phyloP scores from a whole-genome alignment of 2,888 invertebrate genomes.

The Netelia inedita region DNA sequence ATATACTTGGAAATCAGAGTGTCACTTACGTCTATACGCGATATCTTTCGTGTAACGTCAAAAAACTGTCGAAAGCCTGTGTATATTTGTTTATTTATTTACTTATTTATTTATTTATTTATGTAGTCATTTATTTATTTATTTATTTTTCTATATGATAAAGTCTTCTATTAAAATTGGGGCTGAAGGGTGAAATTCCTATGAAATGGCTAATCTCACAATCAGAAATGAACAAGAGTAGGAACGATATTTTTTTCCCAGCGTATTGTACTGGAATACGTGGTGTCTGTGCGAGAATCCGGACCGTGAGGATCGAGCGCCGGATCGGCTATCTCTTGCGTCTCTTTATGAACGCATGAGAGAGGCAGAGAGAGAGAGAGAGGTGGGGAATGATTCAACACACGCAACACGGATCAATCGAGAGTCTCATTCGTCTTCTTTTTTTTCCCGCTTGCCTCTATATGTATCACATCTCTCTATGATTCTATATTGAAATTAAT shows the following conservation, averaged over 20 bases:
- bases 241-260: background rate
- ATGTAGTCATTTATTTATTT: background rate
- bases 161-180: background rate
- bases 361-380: constrained; percentile 21
- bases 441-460: constrained; percentile 39
- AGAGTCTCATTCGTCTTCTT: constrained; percentile 45
- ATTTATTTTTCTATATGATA: background rate
- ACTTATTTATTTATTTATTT: background rate
- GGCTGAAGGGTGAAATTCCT: background rate
- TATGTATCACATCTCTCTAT: constrained; percentile 40
- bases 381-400: constrained; percentile 64
- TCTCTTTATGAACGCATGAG: constrained; percentile 56
- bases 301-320: constrained; percentile 70
- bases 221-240: background rate
- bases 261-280: background rate
- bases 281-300: background rate
- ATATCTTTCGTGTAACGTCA: too few species aligned
- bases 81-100: background rate
- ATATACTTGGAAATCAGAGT: background rate
- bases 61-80: too few species aligned
- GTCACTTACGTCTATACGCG: background rate
- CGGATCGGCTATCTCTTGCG: constrained; percentile 63
- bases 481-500: constrained; percentile 73
- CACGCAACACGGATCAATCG: constrained; percentile 67
- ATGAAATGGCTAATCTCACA: background rate